A percentile compares a stretch with the other conserved stretches of the same genome.
Evolutionary conservation across 2,113 vertebrate genomes (phyloP).

Genomic region (Melanerpes aurifrons): DNA sequence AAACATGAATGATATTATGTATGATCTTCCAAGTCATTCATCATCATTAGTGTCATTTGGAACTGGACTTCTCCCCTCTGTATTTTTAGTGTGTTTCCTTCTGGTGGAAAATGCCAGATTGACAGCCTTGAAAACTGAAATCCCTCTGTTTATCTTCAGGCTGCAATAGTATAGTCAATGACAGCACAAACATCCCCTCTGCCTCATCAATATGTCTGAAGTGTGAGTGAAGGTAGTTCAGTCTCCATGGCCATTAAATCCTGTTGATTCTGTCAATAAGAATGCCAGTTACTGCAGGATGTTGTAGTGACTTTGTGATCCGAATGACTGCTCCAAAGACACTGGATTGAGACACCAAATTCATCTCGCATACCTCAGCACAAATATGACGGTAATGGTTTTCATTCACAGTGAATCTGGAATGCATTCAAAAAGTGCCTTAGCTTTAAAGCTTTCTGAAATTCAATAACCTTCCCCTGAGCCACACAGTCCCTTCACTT

Average conservation of each 20-base stretch:
- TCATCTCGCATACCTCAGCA: constrained; percentile 22
- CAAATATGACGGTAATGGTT: constrained; percentile 23
- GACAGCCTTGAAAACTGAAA: constrained; percentile 32
- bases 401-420: constrained; percentile 21
- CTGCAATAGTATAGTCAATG: constrained; percentile 14
- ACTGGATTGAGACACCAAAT: constrained; percentile 45
- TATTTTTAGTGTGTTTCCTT: neutral
- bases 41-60: neutral
- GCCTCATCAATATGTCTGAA: constrained; percentile 56
- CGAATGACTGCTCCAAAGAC: constrained; percentile 36
- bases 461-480: constrained; percentile 56
- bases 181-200: constrained; percentile 33
- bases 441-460: constrained; percentile 47
- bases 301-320: constrained; percentile 50
- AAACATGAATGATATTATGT: neutral
- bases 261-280: constrained; percentile 61
- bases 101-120: constrained; percentile 11
- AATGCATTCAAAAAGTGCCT: constrained; percentile 20
- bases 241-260: constrained; percentile 49
- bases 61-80: neutral
- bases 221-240: constrained; percentile 8
- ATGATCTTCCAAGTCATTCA: neutral
- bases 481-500: neutral
- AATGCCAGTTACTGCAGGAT: constrained; percentile 21
- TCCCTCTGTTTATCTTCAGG: constrained; percentile 29